Evolutionary conservation across 64 coral and sea anemone species (phyloP).

Genomic region (Pachyseris speciosa): DNA sequence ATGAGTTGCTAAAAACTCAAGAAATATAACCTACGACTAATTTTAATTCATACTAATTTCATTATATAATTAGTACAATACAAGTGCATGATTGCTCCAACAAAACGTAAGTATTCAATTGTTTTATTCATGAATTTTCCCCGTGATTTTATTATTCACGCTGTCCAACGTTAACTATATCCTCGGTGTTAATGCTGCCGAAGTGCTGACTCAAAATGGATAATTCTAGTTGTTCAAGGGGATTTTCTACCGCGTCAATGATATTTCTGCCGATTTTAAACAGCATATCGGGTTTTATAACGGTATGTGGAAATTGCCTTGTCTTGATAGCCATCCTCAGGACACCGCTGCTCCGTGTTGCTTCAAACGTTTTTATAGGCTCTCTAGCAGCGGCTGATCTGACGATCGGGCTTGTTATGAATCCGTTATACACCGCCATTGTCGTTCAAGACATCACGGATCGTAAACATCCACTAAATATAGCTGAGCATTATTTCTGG

Average conservation of each 20-base stretch:
- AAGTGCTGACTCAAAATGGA: neutral
- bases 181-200: too few species aligned
- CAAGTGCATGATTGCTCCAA: too few species aligned
- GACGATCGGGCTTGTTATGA: conserved; percentile 4
- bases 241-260: neutral
- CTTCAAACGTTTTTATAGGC: conserved; percentile 6
- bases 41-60: too few species aligned
- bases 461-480: neutral
- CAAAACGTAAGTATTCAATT: too few species aligned
- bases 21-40: too few species aligned
- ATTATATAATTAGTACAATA: too few species aligned
- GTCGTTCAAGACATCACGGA: neutral
- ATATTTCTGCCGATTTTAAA: neutral
- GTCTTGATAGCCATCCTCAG: conserved; percentile 4
- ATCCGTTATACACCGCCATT: neutral
- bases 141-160: too few species aligned
- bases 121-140: too few species aligned
- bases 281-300: neutral
- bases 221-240: neutral
- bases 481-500: conserved; percentile 27
- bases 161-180: neutral
- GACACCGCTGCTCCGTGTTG: neutral
- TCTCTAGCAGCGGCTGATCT: conserved; percentile 26
- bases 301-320: neutral
- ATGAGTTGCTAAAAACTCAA: too few species aligned